Evolutionary conservation across 2,888 invertebrate genomes (phyloP).

Genomic region (Drosophila neutralis): DNA sequence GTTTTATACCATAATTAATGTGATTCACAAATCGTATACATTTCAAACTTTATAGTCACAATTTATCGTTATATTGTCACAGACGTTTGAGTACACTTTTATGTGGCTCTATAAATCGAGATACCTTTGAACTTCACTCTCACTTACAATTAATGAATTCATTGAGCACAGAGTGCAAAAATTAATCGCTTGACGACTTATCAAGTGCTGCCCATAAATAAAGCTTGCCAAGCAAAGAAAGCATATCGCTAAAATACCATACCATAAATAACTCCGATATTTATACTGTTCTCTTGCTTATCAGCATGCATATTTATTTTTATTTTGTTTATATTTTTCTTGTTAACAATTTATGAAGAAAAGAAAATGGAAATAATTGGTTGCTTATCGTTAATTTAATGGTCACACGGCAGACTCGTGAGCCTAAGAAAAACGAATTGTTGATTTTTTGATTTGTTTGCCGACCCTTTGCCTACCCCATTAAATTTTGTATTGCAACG

Average conservation of each 20-base stretch:
- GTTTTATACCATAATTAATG: neutral
- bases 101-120: neutral
- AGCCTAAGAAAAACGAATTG: slow-evolving; percentile 4
- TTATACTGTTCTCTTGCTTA: slow-evolving; percentile 35
- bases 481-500: slow-evolving; percentile 78
- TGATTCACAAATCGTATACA: neutral
- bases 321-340: slow-evolving; percentile 4
- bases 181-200: neutral
- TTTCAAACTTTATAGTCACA: neutral
- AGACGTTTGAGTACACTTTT: neutral
- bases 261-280: slow-evolving; percentile 21
- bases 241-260: neutral
- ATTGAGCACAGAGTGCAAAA: neutral
- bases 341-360: neutral
- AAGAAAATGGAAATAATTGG: neutral
- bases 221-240: slow-evolving; percentile 16
- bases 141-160: neutral
- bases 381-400: slow-evolving; percentile 46
- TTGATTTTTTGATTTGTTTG: slow-evolving; percentile 1
- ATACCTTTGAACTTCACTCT: slow-evolving; percentile 7
- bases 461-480: slow-evolving; percentile 81
- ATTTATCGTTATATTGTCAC: neutral
- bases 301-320: slow-evolving; percentile 24
- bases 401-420: slow-evolving; percentile 48
- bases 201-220: slow-evolving; percentile 27